A percentile compares a stretch with the other conserved stretches of the same genome.
Evolutionary conservation across 2,113 vertebrate species (phyloP).

Genomic region (Brachionichthys hirsutus): DNA sequence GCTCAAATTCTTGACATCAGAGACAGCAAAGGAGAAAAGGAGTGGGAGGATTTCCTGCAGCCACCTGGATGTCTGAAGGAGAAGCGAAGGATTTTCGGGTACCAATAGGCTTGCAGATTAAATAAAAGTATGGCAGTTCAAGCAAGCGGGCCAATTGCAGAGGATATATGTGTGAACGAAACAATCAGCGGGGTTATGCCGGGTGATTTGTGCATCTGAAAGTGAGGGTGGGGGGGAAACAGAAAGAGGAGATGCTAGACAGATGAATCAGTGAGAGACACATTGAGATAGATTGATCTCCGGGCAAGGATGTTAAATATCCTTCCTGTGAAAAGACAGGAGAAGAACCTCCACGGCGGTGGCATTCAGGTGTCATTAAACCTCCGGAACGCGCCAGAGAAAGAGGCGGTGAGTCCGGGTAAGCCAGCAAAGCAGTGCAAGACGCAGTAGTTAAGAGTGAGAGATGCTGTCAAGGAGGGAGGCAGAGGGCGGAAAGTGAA

Average conservation of each 20-base stretch:
- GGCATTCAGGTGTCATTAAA: conserved; percentile 84
- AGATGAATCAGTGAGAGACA: conserved; percentile 57
- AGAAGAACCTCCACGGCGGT: conserved; percentile 69
- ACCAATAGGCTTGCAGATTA: conserved; percentile 47
- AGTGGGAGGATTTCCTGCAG: no score
- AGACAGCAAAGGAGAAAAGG: conserved; percentile 50
- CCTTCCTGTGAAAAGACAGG: conserved; percentile 64
- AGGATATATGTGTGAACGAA: conserved; percentile 32
- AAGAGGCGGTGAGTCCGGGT: conserved; percentile 40
- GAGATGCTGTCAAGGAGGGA: conserved; percentile 30
- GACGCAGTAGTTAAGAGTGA: conserved; percentile 49
- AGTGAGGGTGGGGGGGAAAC: conserved; percentile 15
- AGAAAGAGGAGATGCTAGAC: conserved; percentile 36
- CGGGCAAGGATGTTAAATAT: conserved; percentile 76
- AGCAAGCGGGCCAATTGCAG: conserved; percentile 44
- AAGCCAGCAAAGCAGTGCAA: conserved; percentile 33
- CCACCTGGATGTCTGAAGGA: conserved; percentile 43
- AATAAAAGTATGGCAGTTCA: conserved; percentile 44
- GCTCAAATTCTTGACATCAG: conserved; percentile 71
- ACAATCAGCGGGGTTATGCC: conserved; percentile 33
- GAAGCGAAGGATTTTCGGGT: conserved; percentile 52
- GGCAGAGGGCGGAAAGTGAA: conserved; percentile 56
- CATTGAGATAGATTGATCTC: conserved; percentile 66
- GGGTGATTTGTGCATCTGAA: conserved; percentile 48
- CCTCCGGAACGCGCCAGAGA: conserved; percentile 68